These are phyloP conservation scores for Drosophila fulvimacula DNA, from an alignment of 2,888 invertebrate genomes.

Conservation along the genomic window DNA sequence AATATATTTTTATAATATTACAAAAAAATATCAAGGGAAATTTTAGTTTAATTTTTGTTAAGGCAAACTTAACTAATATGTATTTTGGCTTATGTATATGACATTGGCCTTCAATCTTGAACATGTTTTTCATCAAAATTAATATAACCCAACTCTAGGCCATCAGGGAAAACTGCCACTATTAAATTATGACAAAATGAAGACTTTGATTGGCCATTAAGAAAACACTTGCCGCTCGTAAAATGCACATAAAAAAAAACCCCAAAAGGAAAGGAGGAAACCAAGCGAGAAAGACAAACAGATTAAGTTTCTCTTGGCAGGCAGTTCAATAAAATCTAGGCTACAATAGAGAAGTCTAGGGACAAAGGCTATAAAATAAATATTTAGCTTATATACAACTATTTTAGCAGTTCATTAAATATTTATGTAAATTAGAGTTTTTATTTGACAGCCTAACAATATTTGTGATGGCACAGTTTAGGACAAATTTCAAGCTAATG, in stretches of 20 bases:
- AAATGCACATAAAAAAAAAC: constrained; percentile 6
- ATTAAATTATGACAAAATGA: background rate
- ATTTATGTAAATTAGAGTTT: constrained; percentile 20
- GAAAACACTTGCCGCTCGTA: constrained; percentile 10
- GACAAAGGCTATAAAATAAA: background rate
- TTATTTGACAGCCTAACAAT: background rate
- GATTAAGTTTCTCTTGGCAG: background rate
- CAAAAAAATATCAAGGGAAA: no score
- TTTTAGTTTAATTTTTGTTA: no score
- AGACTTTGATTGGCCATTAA: constrained; percentile 15
- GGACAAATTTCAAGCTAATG: no score
- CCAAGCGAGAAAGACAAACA: background rate
- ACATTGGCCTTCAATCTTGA: no score
- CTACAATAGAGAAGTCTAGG: background rate
- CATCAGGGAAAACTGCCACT: background rate
- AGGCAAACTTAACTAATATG: no score
- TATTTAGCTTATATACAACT: constrained; percentile 20
- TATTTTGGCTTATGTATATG: no score
- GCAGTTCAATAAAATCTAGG: background rate
- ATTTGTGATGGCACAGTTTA: constrained; percentile 1
- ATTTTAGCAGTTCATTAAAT: constrained; percentile 8
- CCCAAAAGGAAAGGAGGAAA: background rate
- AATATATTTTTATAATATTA: no score
- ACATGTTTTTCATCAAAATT: no score
- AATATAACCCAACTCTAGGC: no score